phyloP scores from a whole-genome alignment of 2,113 vertebrate genomes.

The Gambusia holbrooki region DNA sequence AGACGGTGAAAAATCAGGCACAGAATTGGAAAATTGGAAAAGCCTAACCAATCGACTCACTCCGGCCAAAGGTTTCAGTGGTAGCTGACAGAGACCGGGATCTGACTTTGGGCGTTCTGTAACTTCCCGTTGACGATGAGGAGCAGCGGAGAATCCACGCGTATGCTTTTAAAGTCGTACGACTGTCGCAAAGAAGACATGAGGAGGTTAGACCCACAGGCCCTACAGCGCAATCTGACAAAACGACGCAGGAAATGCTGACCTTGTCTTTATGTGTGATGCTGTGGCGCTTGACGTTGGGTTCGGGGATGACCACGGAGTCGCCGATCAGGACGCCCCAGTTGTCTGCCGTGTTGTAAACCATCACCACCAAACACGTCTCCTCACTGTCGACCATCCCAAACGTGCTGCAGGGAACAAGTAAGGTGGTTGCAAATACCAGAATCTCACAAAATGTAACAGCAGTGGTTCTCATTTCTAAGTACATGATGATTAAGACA shows the following conservation, averaged over 20 bases:
- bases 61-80: conserved; percentile 17
- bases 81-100: conserved; percentile 84
- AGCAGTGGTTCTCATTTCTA: too few species aligned
- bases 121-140: conserved; percentile 91
- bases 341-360: conserved; percentile 90
- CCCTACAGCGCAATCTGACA: background rate
- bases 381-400: conserved; percentile 89
- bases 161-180: conserved; percentile 86
- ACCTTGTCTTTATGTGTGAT: conserved; percentile 88
- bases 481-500: background rate
- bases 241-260: conserved; percentile 22
- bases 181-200: conserved; percentile 49
- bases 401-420: conserved; percentile 80
- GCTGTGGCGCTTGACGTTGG: conserved; percentile 83
- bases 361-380: conserved; percentile 87
- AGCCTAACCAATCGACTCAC: background rate
- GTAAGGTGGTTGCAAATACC: background rate
- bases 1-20: conserved; percentile 49
- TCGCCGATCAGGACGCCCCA: conserved; percentile 93
- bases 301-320: conserved; percentile 89
- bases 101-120: conserved; percentile 85
- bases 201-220: background rate
- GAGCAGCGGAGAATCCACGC: conserved; percentile 87
- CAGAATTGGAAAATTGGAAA: conserved; percentile 28
- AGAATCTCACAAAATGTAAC: too few species aligned